Evolutionary conservation across 2,113 vertebrate genomes (phyloP).

Genomic region (Phaetusa simplex): DNA sequence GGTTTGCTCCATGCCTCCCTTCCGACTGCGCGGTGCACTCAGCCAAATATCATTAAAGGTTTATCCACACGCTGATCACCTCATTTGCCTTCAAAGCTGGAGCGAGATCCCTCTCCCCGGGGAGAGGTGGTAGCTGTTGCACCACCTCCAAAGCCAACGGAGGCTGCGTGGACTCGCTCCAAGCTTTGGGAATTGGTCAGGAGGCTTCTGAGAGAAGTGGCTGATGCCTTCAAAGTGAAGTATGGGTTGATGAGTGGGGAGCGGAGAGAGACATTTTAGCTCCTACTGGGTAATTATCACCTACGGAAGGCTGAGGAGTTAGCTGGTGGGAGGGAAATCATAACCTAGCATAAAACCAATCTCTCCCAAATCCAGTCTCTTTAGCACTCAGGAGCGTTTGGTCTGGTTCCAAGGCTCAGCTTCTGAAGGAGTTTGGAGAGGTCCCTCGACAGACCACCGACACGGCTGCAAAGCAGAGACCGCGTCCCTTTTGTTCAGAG

Average conservation of each 20-base stretch:
- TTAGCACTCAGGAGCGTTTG: neutral
- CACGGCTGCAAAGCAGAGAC: neutral
- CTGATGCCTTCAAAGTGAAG: neutral
- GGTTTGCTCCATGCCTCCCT: neutral
- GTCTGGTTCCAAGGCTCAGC: neutral
- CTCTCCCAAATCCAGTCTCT: neutral
- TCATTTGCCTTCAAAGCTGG: neutral
- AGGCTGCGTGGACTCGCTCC: accelerated
- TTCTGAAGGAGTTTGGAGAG: conserved; percentile 24
- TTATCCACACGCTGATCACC: neutral
- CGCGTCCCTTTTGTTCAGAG: neutral
- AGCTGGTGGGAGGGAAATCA: conserved; percentile 24
- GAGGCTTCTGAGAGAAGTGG: neutral
- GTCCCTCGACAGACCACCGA: neutral
- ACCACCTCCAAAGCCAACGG: neutral
- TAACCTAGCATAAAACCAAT: neutral
- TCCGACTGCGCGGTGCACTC: neutral
- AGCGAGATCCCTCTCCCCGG: accelerated
- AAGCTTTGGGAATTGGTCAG: neutral
- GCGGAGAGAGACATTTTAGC: conserved; percentile 1
- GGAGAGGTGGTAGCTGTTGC: neutral
- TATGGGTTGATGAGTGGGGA: neutral
- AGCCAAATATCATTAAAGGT: conserved; percentile 22
- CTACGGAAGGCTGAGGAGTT: neutral
- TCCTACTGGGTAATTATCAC: conserved; percentile 29